Evolutionary conservation across 2,797 vertebrate genomes (phyloP), one percentile per base, ranked within the genome.

Genomic region (Microctenopoma lineatum): DNA sequence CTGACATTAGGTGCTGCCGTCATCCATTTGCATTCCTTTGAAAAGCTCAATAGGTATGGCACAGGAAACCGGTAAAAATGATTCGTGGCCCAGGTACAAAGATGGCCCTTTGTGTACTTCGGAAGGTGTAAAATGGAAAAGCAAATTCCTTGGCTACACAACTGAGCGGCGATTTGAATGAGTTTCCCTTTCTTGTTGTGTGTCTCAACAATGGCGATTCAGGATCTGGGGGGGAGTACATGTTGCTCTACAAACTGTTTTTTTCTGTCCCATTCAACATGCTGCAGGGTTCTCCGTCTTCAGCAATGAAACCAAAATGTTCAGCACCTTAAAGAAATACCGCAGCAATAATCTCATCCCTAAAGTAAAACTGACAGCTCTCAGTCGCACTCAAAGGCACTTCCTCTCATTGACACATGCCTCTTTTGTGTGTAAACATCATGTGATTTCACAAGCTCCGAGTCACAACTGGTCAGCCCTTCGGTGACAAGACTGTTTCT

Each of bases 101-200:
- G 87, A 86, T 84, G 74, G 57, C 41, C 88, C 76, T 93, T 94
- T 94, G 92, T 93, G 81, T 63, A 4, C 32, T 27, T 89, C 87
- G 85, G 91, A 94, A 89, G 90, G 89, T 90, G 90, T 89, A 92
- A 94, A 89, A 92, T 84, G 70, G 87, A 63, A 88, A 93, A 93
- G 84, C 92, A 93, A 94, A 94, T 93, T 94, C 92, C 86, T 90
- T 80, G 87, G 84, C 85, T 8, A 56, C 85, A 83, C 88, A 91
- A 85, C 80, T 85, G 84, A 88, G 85, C 70, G n/a, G 71, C 64
- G 46, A 87, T 94, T 93, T 94, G 88, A 93, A 92, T 90, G 85
- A 53, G 79, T 86, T 93, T 91, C 87, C 85, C 89, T 86, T 89
- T 90, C 75, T 87, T 86, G 86, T 90, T 90, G 83, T 83, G 77